Evolutionary conservation across 2,797 vertebrate species (phyloP), one percentile per base, ranked within the genome.

Genomic region (Alca torda): DNA sequence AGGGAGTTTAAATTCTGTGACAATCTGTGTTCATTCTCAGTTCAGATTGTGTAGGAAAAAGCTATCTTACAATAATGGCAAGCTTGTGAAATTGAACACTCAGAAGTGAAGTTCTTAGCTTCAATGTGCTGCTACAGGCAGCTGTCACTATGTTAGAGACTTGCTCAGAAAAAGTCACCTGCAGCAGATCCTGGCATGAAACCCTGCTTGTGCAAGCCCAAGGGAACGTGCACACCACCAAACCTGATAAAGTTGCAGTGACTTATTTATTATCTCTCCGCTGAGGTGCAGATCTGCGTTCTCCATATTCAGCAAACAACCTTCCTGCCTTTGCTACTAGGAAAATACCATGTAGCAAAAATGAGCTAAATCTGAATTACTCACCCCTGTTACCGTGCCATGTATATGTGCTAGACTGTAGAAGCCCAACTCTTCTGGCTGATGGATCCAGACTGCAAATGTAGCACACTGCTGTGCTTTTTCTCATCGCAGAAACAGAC

Each of bases 351-450:
- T 4, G 8, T n/a, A 76, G 76, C 21, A 72, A 65, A 79, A 90
- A 20, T 5, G 26, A 68, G 26, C 9, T 37, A 70, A 61, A 13
- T 77, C 11, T 35, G 51, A 84, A 39, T 63, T 74, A 33, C 13
- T 64, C 6, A 16, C 87, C 6, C 0, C 46, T 63, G 10, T 80
- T 60, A 15, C 3, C 1, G 0, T 46, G 16, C 46, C 16, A 1
- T 13, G 10, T 30, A 1, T n/a, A 3, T 19, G 11, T 78, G 72
- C 61, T 50, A 35, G 77, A 28, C 30, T 65, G 12, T 21, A 19
- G 84, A 39, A 78, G 20, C 54, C 37, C 28, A 72, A 2, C 37
- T 75, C 9, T 53, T 45, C 16, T 53, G 43, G 39, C 26, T 70
- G 56, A 53, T 74, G 51, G 54, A 43, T 84, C 23, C 33, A 25